phyloP scores from a whole-genome alignment of 2,888 invertebrate species.

The Eumerus sabulonum region DNA sequence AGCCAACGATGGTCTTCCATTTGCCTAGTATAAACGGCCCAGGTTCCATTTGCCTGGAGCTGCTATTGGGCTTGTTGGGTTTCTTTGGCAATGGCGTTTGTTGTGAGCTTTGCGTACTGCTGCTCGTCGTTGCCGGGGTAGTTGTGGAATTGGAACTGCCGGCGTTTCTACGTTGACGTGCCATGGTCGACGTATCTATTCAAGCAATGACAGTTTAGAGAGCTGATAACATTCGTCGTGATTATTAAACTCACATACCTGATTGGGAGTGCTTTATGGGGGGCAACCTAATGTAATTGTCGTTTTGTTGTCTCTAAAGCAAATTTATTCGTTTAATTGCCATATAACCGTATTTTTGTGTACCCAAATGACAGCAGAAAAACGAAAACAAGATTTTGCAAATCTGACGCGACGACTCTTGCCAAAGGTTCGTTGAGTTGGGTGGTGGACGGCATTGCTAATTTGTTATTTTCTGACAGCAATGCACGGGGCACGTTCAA shows the following conservation, averaged over 20 bases:
- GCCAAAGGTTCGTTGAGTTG: slow-evolving; percentile 17
- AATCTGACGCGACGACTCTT: slow-evolving; percentile 22
- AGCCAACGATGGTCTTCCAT: slow-evolving; percentile 84
- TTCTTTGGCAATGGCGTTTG: slow-evolving; percentile 56
- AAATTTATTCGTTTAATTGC: slow-evolving; percentile 29
- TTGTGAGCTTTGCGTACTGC: slow-evolving; percentile 56
- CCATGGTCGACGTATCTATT: slow-evolving; percentile 51
- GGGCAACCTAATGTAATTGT: slow-evolving; percentile 8
- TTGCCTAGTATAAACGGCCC: slow-evolving; percentile 75
- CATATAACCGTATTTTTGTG: slow-evolving; percentile 55
- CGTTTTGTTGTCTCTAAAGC: slow-evolving; percentile 23
- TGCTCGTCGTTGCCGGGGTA: slow-evolving; percentile 58
- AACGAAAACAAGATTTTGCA: slow-evolving; percentile 2
- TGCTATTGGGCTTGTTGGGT: slow-evolving; percentile 36
- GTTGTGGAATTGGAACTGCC: slow-evolving; percentile 45
- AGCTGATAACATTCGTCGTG: neutral
- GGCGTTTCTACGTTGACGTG: slow-evolving; percentile 57
- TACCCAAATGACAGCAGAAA: slow-evolving; percentile 54
- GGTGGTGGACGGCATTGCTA: too few relatives aligned
- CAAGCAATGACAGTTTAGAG: neutral
- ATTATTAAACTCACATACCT: slow-evolving; percentile 16
- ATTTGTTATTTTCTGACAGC: neutral
- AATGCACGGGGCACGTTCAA: neutral
- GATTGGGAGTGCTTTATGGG: slow-evolving; percentile 1
- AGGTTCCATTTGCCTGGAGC: slow-evolving; percentile 25